A percentile compares a stretch with the other conserved stretches of the same genome.
These are phyloP conservation scores for Ips typographus DNA, from an alignment of 1,140 invertebrate species.

Conservation along the genomic window DNA sequence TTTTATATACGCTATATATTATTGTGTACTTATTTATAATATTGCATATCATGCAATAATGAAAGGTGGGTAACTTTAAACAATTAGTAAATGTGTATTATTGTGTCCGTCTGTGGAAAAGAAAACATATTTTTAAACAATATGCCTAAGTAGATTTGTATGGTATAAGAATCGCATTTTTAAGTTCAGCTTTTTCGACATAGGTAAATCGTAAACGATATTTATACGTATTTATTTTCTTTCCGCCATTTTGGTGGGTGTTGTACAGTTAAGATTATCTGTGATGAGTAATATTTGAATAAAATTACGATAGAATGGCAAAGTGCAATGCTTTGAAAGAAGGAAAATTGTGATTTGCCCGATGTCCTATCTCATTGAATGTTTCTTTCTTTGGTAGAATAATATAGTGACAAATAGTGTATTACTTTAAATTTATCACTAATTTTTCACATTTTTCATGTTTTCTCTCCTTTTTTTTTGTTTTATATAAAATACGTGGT, in stretches of 20 bases:
- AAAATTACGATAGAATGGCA: conserved; percentile 39
- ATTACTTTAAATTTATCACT: conserved; percentile 39
- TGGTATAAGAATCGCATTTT: conserved; percentile 20
- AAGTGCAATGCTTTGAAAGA: conserved; percentile 50
- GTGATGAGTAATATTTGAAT: conserved; percentile 44
- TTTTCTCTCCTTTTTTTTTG: conserved; percentile 38
- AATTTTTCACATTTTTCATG: conserved; percentile 50
- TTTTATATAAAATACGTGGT: conserved; percentile 44
- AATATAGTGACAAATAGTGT: neutral
- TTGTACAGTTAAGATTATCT: conserved; percentile 46
- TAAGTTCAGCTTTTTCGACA: conserved; percentile 20
- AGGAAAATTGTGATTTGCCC: conserved; percentile 50
- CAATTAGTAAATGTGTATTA: conserved; percentile 4
- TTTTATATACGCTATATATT: too few relatives aligned
- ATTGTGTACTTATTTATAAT: too few relatives aligned
- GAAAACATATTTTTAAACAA: conserved; percentile 35
- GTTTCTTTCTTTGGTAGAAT: conserved; percentile 5
- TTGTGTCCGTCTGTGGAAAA: conserved; percentile 8
- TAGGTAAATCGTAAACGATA: conserved; percentile 13
- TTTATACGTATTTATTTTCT: conserved; percentile 36
- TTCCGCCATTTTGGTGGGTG: conserved; percentile 24
- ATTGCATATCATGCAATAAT: neutral
- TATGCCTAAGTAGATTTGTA: conserved; percentile 11
- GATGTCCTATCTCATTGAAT: conserved; percentile 43
- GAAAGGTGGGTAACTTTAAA: too few relatives aligned